A percentile compares a stretch with the other conserved stretches of the same genome.
These are phyloP conservation scores for Noctua fimbriata DNA, from an alignment of 2,888 invertebrate species.

Conservation along the genomic window DNA sequence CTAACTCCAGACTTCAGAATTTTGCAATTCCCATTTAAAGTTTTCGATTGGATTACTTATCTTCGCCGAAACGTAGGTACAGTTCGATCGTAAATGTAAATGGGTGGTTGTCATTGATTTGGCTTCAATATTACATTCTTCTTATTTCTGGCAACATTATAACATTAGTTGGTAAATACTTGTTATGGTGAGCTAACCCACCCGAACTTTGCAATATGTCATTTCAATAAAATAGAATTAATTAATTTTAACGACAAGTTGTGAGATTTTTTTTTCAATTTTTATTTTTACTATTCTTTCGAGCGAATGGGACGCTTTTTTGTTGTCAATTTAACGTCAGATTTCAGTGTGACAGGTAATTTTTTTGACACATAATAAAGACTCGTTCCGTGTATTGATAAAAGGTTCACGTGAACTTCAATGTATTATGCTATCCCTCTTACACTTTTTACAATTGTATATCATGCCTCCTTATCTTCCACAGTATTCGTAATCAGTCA, in stretches of 20 bases:
- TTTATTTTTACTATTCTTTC: not conserved
- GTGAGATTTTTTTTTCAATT: too few species aligned
- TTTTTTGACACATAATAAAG: not conserved
- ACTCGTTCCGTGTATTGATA: not conserved
- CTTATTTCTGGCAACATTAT: not conserved
- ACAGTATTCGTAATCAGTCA: not conserved
- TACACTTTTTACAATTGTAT: not conserved
- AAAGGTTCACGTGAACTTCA: not conserved
- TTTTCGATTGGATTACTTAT: constrained; percentile 63
- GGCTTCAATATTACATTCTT: not conserved
- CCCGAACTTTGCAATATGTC: not conserved
- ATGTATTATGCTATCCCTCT: not conserved
- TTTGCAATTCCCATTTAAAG: constrained; percentile 65
- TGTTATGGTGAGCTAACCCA: not conserved
- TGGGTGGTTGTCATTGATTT: not conserved
- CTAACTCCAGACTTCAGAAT: constrained; percentile 52
- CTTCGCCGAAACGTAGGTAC: constrained; percentile 42
- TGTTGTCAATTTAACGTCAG: not conserved
- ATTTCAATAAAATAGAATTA: not conserved
- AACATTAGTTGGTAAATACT: not conserved
- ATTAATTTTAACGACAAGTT: not conserved
- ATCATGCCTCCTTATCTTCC: not conserved
- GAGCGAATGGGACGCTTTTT: not conserved
- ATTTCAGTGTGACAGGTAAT: constrained; percentile 3
- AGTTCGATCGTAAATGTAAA: constrained; percentile 43